phyloP scores from a whole-genome alignment of 2,888 invertebrate species.

The Ormyrus labotus region DNA sequence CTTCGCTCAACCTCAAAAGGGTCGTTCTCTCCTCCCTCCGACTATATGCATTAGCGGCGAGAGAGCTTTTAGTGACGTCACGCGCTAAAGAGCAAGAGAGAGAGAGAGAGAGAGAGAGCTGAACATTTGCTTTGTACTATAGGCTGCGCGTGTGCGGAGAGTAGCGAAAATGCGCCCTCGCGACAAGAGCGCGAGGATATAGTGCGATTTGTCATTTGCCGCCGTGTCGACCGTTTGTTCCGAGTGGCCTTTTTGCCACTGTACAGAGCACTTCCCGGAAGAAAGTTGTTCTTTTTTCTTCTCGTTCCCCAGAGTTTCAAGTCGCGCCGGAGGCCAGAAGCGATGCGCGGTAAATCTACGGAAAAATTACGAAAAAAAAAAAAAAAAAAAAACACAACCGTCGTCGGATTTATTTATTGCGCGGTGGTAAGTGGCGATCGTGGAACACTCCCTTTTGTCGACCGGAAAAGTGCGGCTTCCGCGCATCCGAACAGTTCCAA shows the following conservation, averaged over 20 bases:
- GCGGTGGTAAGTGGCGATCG: too few species aligned
- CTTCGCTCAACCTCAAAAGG: slow-evolving; percentile 60
- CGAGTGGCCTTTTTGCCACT: too few species aligned
- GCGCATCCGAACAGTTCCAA: slow-evolving; percentile 32
- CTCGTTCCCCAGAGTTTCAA: too few species aligned
- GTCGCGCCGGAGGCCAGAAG: too few species aligned
- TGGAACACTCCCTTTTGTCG: neutral
- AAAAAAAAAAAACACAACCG: too few species aligned
- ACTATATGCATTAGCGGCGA: slow-evolving; percentile 73
- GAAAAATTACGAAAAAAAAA: too few species aligned
- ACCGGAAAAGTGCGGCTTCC: neutral
- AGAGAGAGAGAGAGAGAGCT: slow-evolving; percentile 35
- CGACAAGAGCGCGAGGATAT: slow-evolving; percentile 28
- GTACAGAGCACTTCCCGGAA: too few species aligned
- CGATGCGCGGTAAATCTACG: too few species aligned
- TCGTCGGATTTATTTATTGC: too few species aligned
- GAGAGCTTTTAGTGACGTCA: slow-evolving; percentile 69
- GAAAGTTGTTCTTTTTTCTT: too few species aligned
- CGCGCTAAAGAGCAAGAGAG: slow-evolving; percentile 48
- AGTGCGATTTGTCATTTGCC: slow-evolving; percentile 43
- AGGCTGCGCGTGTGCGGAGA: slow-evolving; percentile 44
- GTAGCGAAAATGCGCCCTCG: slow-evolving; percentile 23
- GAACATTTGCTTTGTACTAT: slow-evolving; percentile 55
- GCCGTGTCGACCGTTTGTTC: neutral
- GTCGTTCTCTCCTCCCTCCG: slow-evolving; percentile 51